Conservation (phyloP, 1,140 invertebrate species). For the Drosophila kohkoa region DNA sequence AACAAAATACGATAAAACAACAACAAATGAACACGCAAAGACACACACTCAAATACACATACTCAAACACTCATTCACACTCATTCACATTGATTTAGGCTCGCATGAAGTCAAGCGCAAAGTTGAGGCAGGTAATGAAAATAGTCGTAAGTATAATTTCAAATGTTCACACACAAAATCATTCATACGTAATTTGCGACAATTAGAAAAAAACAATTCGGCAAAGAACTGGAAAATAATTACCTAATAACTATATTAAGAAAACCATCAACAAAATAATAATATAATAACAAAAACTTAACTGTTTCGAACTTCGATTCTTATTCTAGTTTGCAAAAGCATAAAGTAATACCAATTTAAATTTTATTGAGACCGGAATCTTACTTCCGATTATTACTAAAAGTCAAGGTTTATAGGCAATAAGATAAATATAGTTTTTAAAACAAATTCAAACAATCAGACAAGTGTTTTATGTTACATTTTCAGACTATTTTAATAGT, state of each 20-base stretch:
- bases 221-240: slow-evolving; percentile 1
- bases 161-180: slow-evolving; percentile 34
- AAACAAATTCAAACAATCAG: no score
- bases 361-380: no score
- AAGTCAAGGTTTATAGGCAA: no score
- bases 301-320: no score
- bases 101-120: slow-evolving; percentile 42
- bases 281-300: no score
- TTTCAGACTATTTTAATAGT: no score
- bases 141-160: slow-evolving; percentile 31
- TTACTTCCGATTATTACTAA: no score
- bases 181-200: slow-evolving; percentile 20
- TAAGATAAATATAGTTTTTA: no score
- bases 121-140: slow-evolving; percentile 53
- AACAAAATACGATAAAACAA: slow-evolving; percentile 65
- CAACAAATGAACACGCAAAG: slow-evolving; percentile 51
- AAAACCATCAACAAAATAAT: no score
- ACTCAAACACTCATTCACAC: slow-evolving; percentile 15
- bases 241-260: background rate
- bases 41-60: slow-evolving; percentile 13
- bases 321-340: no score
- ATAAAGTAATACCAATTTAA: no score
- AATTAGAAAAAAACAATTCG: background rate
- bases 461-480: no score
- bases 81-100: background rate